Percentiles rank a stretch among this genome's conserved stretches.
Conservation (phyloP, 2,113 vertebrate genomes). For the Trichomycterus rosablanca region DNA sequence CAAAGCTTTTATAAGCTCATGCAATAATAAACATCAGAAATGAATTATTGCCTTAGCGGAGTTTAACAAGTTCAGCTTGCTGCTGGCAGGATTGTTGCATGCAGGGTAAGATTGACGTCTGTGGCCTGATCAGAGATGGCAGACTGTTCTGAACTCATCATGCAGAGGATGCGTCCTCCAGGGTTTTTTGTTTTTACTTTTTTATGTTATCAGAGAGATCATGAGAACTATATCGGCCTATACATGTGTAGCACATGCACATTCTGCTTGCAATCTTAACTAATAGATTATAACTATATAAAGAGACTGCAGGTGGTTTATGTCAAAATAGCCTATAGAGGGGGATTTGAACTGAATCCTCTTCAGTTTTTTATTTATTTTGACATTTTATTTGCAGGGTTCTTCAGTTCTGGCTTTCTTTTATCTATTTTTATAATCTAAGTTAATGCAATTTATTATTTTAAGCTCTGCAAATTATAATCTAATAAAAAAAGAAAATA, state of each 20-base stretch:
- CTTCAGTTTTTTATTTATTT: slow-evolving; percentile 62
- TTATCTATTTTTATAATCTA: slow-evolving; percentile 80
- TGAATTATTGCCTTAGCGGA: slow-evolving; percentile 21
- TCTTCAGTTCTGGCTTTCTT: slow-evolving; percentile 75
- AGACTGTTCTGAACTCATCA: slow-evolving; percentile 23
- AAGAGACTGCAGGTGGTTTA: slow-evolving; percentile 60
- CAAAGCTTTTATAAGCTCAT: slow-evolving; percentile 2
- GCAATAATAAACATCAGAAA: slow-evolving; percentile 22
- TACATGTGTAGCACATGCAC: slow-evolving; percentile 65
- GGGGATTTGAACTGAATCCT: slow-evolving; percentile 60
- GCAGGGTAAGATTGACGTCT: slow-evolving; percentile 10
- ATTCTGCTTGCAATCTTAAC: slow-evolving; percentile 62
- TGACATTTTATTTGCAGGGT: slow-evolving; percentile 70
- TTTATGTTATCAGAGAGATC: slow-evolving; percentile 54
- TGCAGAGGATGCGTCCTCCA: slow-evolving; percentile 46
- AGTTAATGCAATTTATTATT: slow-evolving; percentile 79
- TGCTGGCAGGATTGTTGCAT: background rate
- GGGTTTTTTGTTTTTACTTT: slow-evolving; percentile 39
- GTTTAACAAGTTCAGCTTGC: too few relatives aligned
- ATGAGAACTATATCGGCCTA: slow-evolving; percentile 51
- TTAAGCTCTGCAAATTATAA: slow-evolving; percentile 77
- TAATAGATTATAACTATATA: slow-evolving; percentile 52
- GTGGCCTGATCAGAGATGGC: slow-evolving; percentile 8
- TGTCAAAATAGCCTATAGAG: slow-evolving; percentile 62
- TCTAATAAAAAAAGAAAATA: slow-evolving; percentile 76